Evolutionary conservation across 2,888 invertebrate species (phyloP), one percentile per base, ranked within the genome.

Genomic region (Amiota minor): DNA sequence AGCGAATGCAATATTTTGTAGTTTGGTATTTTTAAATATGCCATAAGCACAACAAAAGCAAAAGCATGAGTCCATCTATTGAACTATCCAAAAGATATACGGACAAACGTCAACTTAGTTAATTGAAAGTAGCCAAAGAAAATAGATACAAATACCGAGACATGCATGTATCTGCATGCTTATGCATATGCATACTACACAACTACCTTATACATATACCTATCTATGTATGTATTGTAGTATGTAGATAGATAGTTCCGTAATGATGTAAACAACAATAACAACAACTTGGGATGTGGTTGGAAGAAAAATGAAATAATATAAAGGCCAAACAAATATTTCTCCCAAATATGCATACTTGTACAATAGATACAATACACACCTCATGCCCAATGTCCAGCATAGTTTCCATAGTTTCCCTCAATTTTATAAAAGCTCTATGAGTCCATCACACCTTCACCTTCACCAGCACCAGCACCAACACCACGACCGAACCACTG

Each of bases 201-300:
- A 35, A 35, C 35, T 35, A 23, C 1, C 23, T 2, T 23, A 2
- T 23, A 3, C n/a, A 3, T 23, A 35, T 35, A 35, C n/a, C n/a
- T n/a, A n/a, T n/a, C n/a, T n/a, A n/a, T n/a, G 35, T 35, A 35
- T 6, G 35, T n/a, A n/a, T n/a, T n/a, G n/a, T n/a, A 23, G 23
- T 23, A 23, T 23, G 35, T 35, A 46, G 20, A 20, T 20, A 20
- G 71, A 75, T 75, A 83, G 81, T 84, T 81, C 84, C 81, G 84
- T 75, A 73, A 83, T 83, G 83, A 83, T 83, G 83, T 82, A 83
- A 83, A 82, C 82, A 78, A 71, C 76, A 59, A 77, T 79, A 83
- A 75, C 59, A 50, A 50, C 47, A 68, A 50, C 2, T 50, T 47
- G 14, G 23, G 14, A 16, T 53, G 10, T 9, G 23, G 23, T 14